Conservation (phyloP, 2,113 vertebrate genomes). For the Atherinomorus stipes region DNA sequence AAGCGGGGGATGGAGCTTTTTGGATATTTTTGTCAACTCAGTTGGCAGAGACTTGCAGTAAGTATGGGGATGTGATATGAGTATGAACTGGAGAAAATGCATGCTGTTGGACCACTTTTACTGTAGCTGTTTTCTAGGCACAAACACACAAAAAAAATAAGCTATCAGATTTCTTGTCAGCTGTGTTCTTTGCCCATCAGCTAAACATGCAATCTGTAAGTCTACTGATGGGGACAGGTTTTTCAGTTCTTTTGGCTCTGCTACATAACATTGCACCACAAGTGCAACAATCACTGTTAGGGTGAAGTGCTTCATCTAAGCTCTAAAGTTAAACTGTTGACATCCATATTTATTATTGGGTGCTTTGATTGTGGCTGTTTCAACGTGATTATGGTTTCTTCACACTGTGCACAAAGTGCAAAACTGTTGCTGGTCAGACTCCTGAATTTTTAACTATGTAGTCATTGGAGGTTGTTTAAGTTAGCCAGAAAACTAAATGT, state of each 20-base stretch:
- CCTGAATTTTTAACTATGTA: too few relatives aligned
- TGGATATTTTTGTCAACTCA: slow-evolving; percentile 89
- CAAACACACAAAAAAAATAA: background rate
- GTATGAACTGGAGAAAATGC: background rate
- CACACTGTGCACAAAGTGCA: too few relatives aligned
- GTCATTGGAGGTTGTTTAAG: too few relatives aligned
- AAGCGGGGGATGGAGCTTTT: slow-evolving; percentile 90
- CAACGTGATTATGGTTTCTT: too few relatives aligned
- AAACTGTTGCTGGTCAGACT: too few relatives aligned
- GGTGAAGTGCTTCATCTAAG: background rate
- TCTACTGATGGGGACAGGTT: background rate
- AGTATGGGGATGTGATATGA: slow-evolving; percentile 58
- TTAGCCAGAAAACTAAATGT: too few relatives aligned
- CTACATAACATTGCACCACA: background rate
- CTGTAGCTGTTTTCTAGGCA: background rate
- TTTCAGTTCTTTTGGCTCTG: background rate
- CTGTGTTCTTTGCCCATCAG: background rate
- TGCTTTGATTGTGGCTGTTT: too few relatives aligned
- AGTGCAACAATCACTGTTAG: background rate
- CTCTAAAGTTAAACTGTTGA: background rate
- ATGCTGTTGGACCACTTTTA: background rate
- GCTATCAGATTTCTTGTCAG: background rate
- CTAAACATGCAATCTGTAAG: background rate
- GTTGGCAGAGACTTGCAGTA: slow-evolving; percentile 91
- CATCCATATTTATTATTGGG: too few relatives aligned